Percentiles rank a stretch among this genome's conserved stretches.
Evolutionary conservation across 2,888 invertebrate genomes (phyloP).

Genomic region (Cantharis lateralis): DNA sequence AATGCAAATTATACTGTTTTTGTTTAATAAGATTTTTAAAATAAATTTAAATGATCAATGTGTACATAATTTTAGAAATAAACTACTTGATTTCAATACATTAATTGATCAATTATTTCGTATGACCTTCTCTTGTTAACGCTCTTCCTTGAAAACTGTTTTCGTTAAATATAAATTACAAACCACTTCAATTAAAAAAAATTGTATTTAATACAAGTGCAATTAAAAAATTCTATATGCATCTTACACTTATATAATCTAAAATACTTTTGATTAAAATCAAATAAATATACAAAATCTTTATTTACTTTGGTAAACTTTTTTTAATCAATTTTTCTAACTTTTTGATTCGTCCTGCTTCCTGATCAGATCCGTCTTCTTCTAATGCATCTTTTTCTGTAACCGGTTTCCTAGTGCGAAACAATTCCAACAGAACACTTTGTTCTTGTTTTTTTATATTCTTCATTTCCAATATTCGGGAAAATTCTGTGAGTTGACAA

Average conservation of each 20-base stretch:
- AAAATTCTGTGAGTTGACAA: constrained; percentile 86
- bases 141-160: too few relatives aligned
- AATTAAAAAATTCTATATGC: neutral
- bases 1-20: neutral
- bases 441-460: constrained; percentile 67
- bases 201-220: neutral
- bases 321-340: constrained; percentile 63
- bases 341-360: constrained; percentile 60
- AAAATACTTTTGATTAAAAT: neutral
- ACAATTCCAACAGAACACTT: constrained; percentile 62
- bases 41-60: neutral
- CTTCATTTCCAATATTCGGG: constrained; percentile 95
- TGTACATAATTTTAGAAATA: neutral
- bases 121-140: too few relatives aligned
- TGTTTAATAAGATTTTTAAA: neutral
- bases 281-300: neutral
- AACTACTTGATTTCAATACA: neutral
- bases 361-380: constrained; percentile 53
- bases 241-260: neutral
- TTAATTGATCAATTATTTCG: too few relatives aligned
- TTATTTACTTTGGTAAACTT: constrained; percentile 45
- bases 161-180: neutral
- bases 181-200: neutral
- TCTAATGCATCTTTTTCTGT: constrained; percentile 26
- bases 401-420: constrained; percentile 55